Evolutionary conservation across 2,113 vertebrate species (phyloP).

Genomic region (Morone chrysops): DNA sequence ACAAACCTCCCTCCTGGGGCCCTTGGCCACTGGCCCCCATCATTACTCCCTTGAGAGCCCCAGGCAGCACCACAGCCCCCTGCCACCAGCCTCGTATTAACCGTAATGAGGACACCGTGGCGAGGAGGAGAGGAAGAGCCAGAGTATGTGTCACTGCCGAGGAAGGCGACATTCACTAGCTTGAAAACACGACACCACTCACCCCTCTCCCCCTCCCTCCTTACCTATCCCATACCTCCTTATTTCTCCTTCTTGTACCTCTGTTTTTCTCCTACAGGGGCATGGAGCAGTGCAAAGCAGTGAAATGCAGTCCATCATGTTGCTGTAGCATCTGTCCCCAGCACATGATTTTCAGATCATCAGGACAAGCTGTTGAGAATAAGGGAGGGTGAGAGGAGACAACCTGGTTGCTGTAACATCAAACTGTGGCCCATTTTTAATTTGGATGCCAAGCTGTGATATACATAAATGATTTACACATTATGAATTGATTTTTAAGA

Average conservation of each 20-base stretch:
- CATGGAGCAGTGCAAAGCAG: constrained; percentile 6
- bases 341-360: constrained; percentile 57
- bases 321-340: constrained; percentile 51
- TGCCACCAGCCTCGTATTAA: constrained; percentile 64
- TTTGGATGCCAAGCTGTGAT: background rate
- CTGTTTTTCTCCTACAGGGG: constrained; percentile 14
- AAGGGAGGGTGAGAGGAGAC: constrained; percentile 26
- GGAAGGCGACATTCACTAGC: constrained; percentile 29
- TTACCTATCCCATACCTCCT: background rate
- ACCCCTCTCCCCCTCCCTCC: background rate
- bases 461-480: constrained; percentile 1
- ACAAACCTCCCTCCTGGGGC: constrained; percentile 76
- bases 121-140: constrained; percentile 42
- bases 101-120: constrained; percentile 74
- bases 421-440: constrained; percentile 26
- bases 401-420: constrained; percentile 26
- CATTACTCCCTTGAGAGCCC: constrained; percentile 75
- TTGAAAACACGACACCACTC: constrained; percentile 16
- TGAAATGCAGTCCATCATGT: constrained; percentile 48
- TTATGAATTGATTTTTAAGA: background rate
- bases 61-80: constrained; percentile 53
- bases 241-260: constrained; percentile 6
- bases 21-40: constrained; percentile 74
- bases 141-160: constrained; percentile 44
- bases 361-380: constrained; percentile 55